Evolutionary conservation across 2,888 invertebrate species (phyloP).

Genomic region (Acanthoscelides obtectus): DNA sequence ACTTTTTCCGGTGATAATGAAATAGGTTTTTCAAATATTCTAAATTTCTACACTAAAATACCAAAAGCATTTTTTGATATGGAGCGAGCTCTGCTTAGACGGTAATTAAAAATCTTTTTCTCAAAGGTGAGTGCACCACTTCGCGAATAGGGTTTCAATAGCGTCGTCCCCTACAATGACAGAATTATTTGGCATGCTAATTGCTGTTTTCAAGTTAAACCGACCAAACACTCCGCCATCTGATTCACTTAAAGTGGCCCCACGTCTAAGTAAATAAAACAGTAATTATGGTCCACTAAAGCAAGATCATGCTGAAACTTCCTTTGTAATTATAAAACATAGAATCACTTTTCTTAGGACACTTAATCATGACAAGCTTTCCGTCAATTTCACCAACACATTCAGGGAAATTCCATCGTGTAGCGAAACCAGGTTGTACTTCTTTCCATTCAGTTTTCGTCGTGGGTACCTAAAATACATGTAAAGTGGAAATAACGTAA

Average conservation of each 20-base stretch:
- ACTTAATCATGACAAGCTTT: slow-evolving; percentile 20
- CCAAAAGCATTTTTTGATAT: slow-evolving; percentile 27
- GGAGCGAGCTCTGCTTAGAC: slow-evolving; percentile 23
- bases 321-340: slow-evolving; percentile 6
- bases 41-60: slow-evolving; percentile 22
- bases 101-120: slow-evolving; percentile 22
- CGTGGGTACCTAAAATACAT: no score
- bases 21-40: slow-evolving; percentile 21
- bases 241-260: slow-evolving; percentile 7
- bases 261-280: slow-evolving; percentile 7
- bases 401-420: slow-evolving; percentile 21
- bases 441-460: no score
- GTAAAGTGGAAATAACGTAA: no score
- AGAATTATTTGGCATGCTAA: slow-evolving; percentile 3
- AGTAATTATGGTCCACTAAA: slow-evolving; percentile 8
- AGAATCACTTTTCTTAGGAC: slow-evolving; percentile 2
- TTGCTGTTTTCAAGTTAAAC: background rate
- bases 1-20: slow-evolving; percentile 4
- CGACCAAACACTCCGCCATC: no score
- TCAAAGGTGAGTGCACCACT: background rate
- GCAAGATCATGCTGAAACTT: slow-evolving; percentile 8
- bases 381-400: slow-evolving; percentile 8
- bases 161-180: slow-evolving; percentile 19
- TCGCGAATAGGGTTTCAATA: slow-evolving; percentile 10
- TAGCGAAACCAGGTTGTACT: no score